A percentile compares a stretch with the other conserved stretches of the same genome.
Conservation (phyloP, 2,797 vertebrate species). For the Hypotaenidia philippensis region DNA sequence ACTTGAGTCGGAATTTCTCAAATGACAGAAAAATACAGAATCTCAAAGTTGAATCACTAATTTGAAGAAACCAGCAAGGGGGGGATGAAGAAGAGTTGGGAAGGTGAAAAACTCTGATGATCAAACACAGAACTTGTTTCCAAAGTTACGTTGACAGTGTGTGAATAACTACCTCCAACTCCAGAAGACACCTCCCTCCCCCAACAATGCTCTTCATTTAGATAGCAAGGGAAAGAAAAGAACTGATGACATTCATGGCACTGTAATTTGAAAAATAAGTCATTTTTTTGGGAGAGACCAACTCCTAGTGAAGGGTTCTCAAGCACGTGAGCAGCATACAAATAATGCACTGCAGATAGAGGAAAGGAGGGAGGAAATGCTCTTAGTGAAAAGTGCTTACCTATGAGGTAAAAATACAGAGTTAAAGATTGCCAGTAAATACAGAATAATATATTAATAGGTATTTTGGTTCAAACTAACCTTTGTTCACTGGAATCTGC, state of each 20-base stretch:
- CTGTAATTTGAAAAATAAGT: slow-evolving; percentile 19
- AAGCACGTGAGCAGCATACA: neutral
- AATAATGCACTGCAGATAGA: neutral
- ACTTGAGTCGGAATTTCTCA: neutral
- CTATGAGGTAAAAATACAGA: neutral
- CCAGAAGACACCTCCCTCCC: too few relatives aligned
- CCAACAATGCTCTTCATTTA: neutral
- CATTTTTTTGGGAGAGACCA: neutral
- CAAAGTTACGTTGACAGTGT: neutral
- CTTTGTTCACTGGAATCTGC: slow-evolving; percentile 92
- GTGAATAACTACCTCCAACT: neutral
- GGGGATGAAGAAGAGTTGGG: neutral
- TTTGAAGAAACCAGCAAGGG: neutral
- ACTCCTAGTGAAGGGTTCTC: slow-evolving; percentile 4
- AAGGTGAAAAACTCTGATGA: neutral
- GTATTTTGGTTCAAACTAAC: slow-evolving; percentile 74
- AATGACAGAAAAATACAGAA: neutral
- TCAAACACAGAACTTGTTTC: neutral
- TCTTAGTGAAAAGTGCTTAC: neutral
- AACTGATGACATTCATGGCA: neutral
- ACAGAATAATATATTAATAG: neutral
- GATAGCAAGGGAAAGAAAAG: neutral
- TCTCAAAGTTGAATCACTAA: neutral
- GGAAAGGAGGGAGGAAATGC: neutral
- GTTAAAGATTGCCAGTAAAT: neutral